Base-by-base conservation (phyloP, 1,140 invertebrate species). In the Drosophila lini region DNA sequence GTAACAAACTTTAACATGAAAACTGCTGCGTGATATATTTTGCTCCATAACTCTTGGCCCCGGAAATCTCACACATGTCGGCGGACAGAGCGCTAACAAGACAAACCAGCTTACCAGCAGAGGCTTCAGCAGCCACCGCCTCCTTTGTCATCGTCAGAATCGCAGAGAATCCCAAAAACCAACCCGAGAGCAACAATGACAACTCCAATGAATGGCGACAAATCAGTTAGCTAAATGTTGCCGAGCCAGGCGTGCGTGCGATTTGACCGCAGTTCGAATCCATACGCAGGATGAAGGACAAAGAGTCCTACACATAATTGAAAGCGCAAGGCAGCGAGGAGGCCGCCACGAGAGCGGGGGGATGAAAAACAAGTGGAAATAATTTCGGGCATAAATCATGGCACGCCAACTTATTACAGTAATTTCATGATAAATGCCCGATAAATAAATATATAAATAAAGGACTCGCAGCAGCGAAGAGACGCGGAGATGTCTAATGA, bases 341-440 rank as follows among this genome's bases (percentile, higher is more conserved):
- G n/a, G 44, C n/a, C 3, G 16, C 19, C 34, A 15, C 50, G n/a
- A 32, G 50, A 16, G 15, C 11, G 11, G 10, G 8, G 15, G 22
- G 28, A 19, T 47, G 36, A 45, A 65, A 58, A 63, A 60, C 40
- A 76, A 82, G 55, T 77, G 61, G 47, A 73, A 68, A 74, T 74
- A 78, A 74, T 67, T 59, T 50, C 38, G 28, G 44, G 47, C 60
- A 82, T 73, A 78, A 64, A 74, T 78, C 74, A 75, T 45, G 58
- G 53, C 57, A 48, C 52, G 52, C 31, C 50, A 59, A 81, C 48
- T 67, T 81, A 81, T 77, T 73, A 78, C 79, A 68, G 80, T 78
- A 78, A 81, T 81, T 81, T 81, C 41, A 67, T 74, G 79, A 78
- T 81, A 81, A 82, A 82, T 81, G 67, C 45, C 52, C 58, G 52